Evolutionary conservation across 2,888 invertebrate species (phyloP).

Genomic region (Harpagoxenus sublaevis): DNA sequence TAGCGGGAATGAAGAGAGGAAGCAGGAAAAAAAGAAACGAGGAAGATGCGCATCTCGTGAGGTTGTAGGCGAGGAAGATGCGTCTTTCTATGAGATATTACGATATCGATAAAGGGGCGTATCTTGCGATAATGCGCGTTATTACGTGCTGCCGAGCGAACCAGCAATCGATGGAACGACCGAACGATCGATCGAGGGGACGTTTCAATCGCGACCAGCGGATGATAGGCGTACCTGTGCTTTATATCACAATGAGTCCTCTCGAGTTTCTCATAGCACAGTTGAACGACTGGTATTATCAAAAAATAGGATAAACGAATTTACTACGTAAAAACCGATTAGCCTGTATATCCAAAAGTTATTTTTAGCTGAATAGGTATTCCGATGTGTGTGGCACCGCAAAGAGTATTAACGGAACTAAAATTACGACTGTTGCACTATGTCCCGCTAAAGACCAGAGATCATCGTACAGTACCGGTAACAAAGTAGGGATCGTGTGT

Average conservation of each 20-base stretch:
- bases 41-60: conserved; percentile 63
- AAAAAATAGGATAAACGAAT: conserved; percentile 43
- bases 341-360: background rate
- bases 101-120: conserved; percentile 73
- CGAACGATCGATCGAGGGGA: conserved; percentile 74
- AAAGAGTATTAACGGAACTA: conserved; percentile 42
- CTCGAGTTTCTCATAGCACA: conserved; percentile 41
- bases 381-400: background rate
- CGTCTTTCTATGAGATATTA: conserved; percentile 70
- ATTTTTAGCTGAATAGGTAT: background rate
- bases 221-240: conserved; percentile 43
- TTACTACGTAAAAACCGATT: conserved; percentile 51
- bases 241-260: conserved; percentile 44
- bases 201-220: conserved; percentile 76
- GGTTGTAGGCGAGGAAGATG: conserved; percentile 65
- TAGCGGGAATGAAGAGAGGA: conserved; percentile 23
- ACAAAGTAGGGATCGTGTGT: conserved; percentile 50
- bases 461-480: conserved; percentile 55
- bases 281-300: conserved; percentile 30
- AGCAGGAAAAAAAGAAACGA: conserved; percentile 1
- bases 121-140: conserved; percentile 78
- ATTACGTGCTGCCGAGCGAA: conserved; percentile 76
- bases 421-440: conserved; percentile 56
- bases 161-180: conserved; percentile 61
- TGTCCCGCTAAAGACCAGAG: conserved; percentile 57